Evolutionary conservation across 2,888 invertebrate species (phyloP), one percentile per base, ranked within the genome.

Genomic region (Drosophila kuntzei): DNA sequence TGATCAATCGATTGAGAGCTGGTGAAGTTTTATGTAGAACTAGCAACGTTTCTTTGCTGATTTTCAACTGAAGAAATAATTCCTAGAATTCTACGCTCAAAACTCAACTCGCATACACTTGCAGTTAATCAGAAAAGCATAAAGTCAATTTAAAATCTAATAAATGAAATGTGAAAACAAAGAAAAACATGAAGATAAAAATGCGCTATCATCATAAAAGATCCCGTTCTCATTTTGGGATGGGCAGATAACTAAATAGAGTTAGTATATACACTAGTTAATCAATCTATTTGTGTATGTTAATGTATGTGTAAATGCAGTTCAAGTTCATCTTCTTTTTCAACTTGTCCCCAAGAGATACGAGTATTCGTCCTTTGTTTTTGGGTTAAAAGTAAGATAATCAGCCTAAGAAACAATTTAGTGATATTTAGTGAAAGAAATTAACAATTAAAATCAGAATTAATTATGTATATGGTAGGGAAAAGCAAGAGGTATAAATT

Each of bases 41-140:
- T 91, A 91, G 90, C 90, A 90, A 90, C 90, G 81, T 90, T 87
- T 89, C 81, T 73, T 66, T 78, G 71, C 67, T 34, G 49, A 34
- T 58, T 71, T 57, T 51, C 57, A 78, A 87, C 69, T 64, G 53
- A 72, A 75, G 57, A 68, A 66, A 47, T 51, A 8, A 50, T 58
- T 65, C 76, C 70, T 76, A 54, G n/a, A 71, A 57, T 22, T 53
- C 76, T 70, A 71, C 58, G 29, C 63, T 69, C 36, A 63, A 66
- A 46, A 50, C 37, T 58, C 43, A 41, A 37, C 49, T 51, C 47
- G 37, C 55, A 64, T 57, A 67, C 57, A 51, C 57, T 81, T 73
- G 70, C 63, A 76, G 25, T 50, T 59, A 72, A 32, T n/a, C 25
- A 3, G 18, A 27, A 58, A 58, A 63, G 29, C 11, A 16, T 36